These are phyloP conservation scores for Bos javanicus DNA, from an alignment of 2,113 vertebrate species.

Conservation along the genomic window DNA sequence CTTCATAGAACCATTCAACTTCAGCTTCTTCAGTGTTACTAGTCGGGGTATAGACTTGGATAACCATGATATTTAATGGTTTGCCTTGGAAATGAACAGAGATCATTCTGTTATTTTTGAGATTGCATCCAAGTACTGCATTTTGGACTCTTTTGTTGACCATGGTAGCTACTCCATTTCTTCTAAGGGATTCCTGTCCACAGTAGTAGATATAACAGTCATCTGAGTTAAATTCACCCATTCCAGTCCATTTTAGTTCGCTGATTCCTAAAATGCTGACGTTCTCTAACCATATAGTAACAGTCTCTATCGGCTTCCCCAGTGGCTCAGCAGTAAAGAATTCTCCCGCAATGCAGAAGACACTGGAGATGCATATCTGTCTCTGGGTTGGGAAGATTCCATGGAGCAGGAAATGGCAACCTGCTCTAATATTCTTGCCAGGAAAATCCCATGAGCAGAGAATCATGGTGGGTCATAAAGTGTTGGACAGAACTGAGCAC, in stretches of 20 bases:
- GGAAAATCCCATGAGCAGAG: background rate
- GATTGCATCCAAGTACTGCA: background rate
- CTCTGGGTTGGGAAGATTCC: background rate
- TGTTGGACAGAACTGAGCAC: background rate
- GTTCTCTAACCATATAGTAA: background rate
- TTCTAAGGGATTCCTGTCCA: background rate
- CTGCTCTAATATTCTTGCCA: background rate
- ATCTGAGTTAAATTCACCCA: background rate
- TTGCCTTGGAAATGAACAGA: background rate
- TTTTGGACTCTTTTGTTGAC: background rate
- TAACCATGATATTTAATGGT: background rate
- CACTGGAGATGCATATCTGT: background rate
- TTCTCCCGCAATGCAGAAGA: background rate
- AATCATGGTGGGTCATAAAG: background rate
- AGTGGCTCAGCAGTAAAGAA: background rate
- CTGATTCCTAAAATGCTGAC: background rate
- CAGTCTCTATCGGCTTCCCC: background rate
- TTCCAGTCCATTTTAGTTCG: background rate
- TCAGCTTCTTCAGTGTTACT: background rate
- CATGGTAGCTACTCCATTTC: background rate
- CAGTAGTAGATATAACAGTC: background rate
- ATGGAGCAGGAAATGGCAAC: background rate
- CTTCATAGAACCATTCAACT: background rate
- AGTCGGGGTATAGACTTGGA: background rate
- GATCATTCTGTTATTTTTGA: background rate